These are phyloP conservation scores for Sinonovacula constricta DNA, from an alignment of 1,140 invertebrate species.

Conservation along the genomic window DNA sequence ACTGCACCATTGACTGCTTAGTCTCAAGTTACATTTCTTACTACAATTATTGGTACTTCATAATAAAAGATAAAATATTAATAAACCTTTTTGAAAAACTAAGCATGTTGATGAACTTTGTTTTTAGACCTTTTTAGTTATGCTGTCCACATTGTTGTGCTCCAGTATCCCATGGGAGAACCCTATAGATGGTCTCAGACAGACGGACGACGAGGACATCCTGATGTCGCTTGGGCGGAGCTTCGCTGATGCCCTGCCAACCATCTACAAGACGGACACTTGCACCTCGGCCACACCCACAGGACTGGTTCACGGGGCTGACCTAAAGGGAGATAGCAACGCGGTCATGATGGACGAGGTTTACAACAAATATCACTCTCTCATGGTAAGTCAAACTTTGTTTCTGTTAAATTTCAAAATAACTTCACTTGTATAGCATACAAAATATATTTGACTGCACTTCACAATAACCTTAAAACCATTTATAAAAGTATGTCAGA, in stretches of 20 bases:
- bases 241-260: slow-evolving; percentile 78
- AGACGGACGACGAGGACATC: slow-evolving; percentile 73
- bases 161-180: slow-evolving; percentile 61
- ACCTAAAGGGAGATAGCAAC: slow-evolving; percentile 62
- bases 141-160: too few species aligned
- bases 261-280: slow-evolving; percentile 60
- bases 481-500: too few species aligned
- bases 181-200: slow-evolving; percentile 37
- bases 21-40: too few species aligned
- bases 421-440: too few species aligned
- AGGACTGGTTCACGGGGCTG: slow-evolving; percentile 74
- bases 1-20: too few species aligned
- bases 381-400: slow-evolving; percentile 77
- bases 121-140: background rate
- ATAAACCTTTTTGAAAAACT: background rate
- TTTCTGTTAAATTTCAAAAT: too few species aligned
- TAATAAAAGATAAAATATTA: slow-evolving; percentile 52
- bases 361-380: slow-evolving; percentile 71
- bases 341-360: slow-evolving; percentile 77
- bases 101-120: background rate
- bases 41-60: too few species aligned
- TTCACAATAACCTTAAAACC: too few species aligned
- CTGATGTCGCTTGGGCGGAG: slow-evolving; percentile 73
- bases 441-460: too few species aligned
- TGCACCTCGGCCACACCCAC: slow-evolving; percentile 74